These are phyloP conservation scores for Physocephala rufipes DNA, from an alignment of 2,888 invertebrate species.

Conservation along the genomic window DNA sequence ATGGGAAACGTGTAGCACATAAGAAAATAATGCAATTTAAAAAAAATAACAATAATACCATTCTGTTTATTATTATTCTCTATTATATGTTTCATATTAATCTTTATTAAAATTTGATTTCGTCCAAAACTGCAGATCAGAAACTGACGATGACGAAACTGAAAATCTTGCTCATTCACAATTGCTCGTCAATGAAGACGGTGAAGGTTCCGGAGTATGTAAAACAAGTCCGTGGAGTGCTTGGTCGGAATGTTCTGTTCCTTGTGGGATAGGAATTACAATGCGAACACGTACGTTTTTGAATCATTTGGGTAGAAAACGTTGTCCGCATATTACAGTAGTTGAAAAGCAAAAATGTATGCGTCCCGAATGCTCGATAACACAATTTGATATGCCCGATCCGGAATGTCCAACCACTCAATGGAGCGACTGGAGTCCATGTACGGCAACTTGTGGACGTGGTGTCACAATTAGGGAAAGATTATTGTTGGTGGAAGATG, in stretches of 20 bases:
- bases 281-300: constrained; percentile 79
- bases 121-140: constrained; percentile 34
- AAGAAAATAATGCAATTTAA: too few relatives aligned
- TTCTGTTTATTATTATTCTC: too few relatives aligned
- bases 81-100: too few relatives aligned
- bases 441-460: constrained; percentile 84
- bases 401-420: constrained; percentile 78
- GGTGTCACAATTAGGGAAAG: constrained; percentile 81
- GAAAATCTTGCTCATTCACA: constrained; percentile 62
- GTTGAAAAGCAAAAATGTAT: constrained; percentile 82
- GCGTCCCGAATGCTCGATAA: constrained; percentile 73
- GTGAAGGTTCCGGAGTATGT: constrained; percentile 63
- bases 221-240: constrained; percentile 62
- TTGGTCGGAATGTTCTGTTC: constrained; percentile 82
- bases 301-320: constrained; percentile 80
- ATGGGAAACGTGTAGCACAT: too few relatives aligned
- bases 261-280: constrained; percentile 82
- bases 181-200: constrained; percentile 57
- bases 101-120: too few relatives aligned
- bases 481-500: constrained; percentile 74
- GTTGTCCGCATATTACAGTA: constrained; percentile 78
- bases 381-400: constrained; percentile 67
- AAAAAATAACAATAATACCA: too few relatives aligned
- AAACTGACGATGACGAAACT: constrained; percentile 62
- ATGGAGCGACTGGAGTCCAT: constrained; percentile 94